Conservation (phyloP, 92 coral and sea anemone genomes). For the Zoanthus gigantus region DNA sequence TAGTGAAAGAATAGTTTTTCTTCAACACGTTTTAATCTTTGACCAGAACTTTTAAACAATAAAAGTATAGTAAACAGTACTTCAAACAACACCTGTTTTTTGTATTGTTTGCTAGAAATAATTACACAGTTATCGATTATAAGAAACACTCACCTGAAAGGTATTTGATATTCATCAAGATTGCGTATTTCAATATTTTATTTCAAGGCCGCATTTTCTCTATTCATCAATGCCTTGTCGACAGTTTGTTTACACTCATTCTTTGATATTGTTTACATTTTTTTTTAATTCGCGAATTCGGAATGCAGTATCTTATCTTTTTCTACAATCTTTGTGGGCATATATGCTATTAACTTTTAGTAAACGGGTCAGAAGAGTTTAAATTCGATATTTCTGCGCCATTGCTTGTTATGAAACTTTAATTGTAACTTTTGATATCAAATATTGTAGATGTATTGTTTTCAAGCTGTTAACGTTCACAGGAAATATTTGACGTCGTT, state of each 20-base stretch:
- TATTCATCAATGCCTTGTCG: conserved; percentile 29
- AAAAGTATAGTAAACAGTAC: background rate
- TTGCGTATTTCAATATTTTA: conserved; percentile 17
- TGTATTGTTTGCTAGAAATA: conserved; percentile 29
- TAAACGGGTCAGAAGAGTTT: background rate
- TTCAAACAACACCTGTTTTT: conserved; percentile 34
- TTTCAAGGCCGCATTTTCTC: background rate
- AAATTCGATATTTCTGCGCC: background rate
- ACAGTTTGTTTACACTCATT: conserved; percentile 9
- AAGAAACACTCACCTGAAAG: conserved; percentile 14
- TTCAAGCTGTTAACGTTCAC: background rate
- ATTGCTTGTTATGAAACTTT: background rate
- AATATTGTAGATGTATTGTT: background rate
- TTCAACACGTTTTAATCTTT: background rate
- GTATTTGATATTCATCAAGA: conserved; percentile 26
- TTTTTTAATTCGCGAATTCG: background rate
- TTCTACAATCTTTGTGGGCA: background rate
- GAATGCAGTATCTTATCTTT: background rate
- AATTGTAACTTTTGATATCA: background rate
- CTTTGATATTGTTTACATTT: background rate
- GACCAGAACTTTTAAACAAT: conserved; percentile 11
- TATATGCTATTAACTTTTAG: background rate
- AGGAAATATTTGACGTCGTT: background rate
- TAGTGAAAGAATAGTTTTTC: background rate
- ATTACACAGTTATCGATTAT: conserved; percentile 25